Percentiles rank a stretch among this genome's conserved stretches.
Conservation (phyloP, 1,140 invertebrate species). For the Listronotus bonariensis region DNA sequence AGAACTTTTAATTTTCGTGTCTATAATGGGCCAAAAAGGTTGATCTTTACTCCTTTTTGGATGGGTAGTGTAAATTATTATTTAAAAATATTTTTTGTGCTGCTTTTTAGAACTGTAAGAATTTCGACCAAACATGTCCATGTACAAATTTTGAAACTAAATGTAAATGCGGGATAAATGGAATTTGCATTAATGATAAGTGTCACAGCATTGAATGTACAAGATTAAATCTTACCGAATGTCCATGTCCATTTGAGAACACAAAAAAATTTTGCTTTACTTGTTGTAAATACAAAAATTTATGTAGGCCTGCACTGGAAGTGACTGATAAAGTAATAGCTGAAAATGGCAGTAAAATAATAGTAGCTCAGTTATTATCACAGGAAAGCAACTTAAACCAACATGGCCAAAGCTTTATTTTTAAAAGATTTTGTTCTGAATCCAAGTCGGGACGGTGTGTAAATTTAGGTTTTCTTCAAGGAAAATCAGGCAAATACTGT, state of each 20-base stretch:
- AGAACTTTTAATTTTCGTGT: too few relatives aligned
- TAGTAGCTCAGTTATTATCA: too few relatives aligned
- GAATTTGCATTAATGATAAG: constrained; percentile 27
- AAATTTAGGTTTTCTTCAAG: constrained; percentile 24
- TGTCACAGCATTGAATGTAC: constrained; percentile 44
- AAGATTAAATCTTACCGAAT: constrained; percentile 39
- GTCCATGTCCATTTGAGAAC: constrained; percentile 20
- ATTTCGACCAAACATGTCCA: constrained; percentile 38
- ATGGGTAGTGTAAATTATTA: too few relatives aligned
- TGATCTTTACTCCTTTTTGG: too few relatives aligned
- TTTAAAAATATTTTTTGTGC: constrained; percentile 11
- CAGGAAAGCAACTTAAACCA: neutral
- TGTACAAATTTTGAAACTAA: constrained; percentile 18
- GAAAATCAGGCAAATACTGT: constrained; percentile 30
- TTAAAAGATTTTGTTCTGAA: constrained; percentile 24
- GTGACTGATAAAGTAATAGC: constrained; percentile 11
- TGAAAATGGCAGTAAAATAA: constrained; percentile 1
- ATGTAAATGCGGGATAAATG: constrained; percentile 41
- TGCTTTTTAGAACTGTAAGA: constrained; percentile 38
- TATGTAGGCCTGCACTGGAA: constrained; percentile 20
- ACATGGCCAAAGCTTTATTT: constrained; percentile 5
- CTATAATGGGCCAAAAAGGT: too few relatives aligned
- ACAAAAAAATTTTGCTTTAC: constrained; percentile 18
- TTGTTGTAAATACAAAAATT: constrained; percentile 33
- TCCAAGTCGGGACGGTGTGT: constrained; percentile 10